Percentiles rank a stretch among this genome's conserved stretches.
Evolutionary conservation across 2,888 invertebrate species (phyloP).

Genomic region (Calephelis perditalis): DNA sequence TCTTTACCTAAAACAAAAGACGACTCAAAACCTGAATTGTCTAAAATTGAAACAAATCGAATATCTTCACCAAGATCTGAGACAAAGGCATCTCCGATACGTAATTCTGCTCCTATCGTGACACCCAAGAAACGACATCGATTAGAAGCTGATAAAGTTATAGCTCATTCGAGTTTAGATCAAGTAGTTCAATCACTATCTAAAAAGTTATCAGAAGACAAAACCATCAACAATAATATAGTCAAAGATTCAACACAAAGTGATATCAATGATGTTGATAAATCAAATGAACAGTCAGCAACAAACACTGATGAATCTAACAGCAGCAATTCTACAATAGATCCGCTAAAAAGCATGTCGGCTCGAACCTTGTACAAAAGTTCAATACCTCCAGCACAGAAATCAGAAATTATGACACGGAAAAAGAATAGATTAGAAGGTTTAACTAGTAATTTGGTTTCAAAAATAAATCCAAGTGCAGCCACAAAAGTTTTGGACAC

Average conservation of each 20-base stretch:
- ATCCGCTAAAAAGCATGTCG: slow-evolving; percentile 71
- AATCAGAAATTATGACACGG: slow-evolving; percentile 78
- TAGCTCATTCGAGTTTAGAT: slow-evolving; percentile 58
- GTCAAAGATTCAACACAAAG: slow-evolving; percentile 48
- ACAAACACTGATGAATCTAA: slow-evolving; percentile 34
- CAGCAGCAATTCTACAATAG: slow-evolving; percentile 43
- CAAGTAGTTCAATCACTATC: slow-evolving; percentile 70
- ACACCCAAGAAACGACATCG: slow-evolving; percentile 87
- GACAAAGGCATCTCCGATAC: slow-evolving; percentile 53
- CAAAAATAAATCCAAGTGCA: slow-evolving; percentile 78
- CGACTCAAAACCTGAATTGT: slow-evolving; percentile 48
- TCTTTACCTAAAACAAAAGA: slow-evolving; percentile 64
- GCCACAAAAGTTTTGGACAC: slow-evolving; percentile 74
- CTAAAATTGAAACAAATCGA: slow-evolving; percentile 51
- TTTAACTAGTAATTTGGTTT: slow-evolving; percentile 77
- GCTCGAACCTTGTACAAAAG: slow-evolving; percentile 70
- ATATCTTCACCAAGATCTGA: slow-evolving; percentile 58
- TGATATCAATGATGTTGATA: slow-evolving; percentile 45
- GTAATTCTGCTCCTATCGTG: slow-evolving; percentile 71
- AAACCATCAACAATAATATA: slow-evolving; percentile 36
- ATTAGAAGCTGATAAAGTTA: slow-evolving; percentile 77
- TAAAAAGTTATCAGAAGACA: slow-evolving; percentile 67
- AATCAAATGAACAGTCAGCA: slow-evolving; percentile 33
- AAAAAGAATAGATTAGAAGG: slow-evolving; percentile 82
- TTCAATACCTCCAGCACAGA: slow-evolving; percentile 67